phyloP scores from a whole-genome alignment of 2,113 vertebrate genomes.

The Todiramphus saurophagus region DNA sequence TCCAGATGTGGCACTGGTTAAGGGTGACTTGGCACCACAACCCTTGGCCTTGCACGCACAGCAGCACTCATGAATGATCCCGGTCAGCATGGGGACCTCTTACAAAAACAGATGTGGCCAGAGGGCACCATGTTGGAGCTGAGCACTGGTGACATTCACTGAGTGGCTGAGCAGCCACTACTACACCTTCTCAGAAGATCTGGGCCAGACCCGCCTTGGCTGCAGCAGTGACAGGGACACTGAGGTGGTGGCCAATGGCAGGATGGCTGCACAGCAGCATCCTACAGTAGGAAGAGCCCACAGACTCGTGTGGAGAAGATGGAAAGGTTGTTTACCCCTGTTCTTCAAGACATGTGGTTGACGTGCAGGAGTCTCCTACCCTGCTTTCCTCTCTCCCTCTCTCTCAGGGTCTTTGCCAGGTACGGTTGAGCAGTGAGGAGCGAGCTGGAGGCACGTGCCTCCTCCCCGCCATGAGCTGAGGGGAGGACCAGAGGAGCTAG shows the following conservation, averaged over 20 bases:
- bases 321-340: neutral
- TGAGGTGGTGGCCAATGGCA: neutral
- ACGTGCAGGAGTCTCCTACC: constrained; percentile 33
- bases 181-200: neutral
- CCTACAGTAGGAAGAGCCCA: neutral
- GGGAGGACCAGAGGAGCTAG: constrained; percentile 45
- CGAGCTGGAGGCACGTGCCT: constrained; percentile 44
- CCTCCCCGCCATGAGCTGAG: constrained; percentile 52
- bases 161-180: neutral
- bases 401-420: constrained; percentile 60
- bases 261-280: neutral
- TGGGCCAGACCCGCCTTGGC: neutral
- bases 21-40: neutral
- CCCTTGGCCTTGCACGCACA: neutral
- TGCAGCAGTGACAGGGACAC: neutral
- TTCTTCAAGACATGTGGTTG: neutral
- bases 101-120: rapidly evolving
- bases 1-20: neutral
- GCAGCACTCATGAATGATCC: neutral
- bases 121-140: neutral
- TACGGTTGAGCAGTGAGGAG: constrained; percentile 40
- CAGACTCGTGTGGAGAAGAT: neutral
- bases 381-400: constrained; percentile 65
- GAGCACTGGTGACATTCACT: rapidly evolving
- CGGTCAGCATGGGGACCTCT: rapidly evolving